Conservation (phyloP, 2,113 vertebrate genomes). For the Syrmaticus mikado region DNA sequence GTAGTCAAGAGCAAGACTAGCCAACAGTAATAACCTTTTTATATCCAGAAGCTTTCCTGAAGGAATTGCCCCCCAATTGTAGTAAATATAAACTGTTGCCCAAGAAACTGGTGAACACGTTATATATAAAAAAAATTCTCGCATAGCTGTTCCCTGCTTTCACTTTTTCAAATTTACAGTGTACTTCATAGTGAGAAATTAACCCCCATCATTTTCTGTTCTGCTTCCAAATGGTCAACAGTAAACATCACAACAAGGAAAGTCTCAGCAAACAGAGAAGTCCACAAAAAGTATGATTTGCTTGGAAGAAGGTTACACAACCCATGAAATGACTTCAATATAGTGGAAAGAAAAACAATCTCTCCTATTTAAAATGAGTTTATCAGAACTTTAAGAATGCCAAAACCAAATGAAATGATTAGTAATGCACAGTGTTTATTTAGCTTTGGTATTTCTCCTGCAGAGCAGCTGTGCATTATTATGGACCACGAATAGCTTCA, state of each 20-base stretch:
- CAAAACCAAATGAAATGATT: neutral
- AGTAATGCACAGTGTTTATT: neutral
- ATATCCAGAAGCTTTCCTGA: neutral
- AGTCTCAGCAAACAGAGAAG: neutral
- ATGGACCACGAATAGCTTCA: slow-evolving; percentile 67
- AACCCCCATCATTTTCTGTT: neutral
- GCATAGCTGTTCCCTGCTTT: neutral
- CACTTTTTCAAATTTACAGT: neutral
- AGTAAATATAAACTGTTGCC: neutral
- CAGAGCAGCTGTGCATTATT: slow-evolving; percentile 68
- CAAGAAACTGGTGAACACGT: neutral
- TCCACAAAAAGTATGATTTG: neutral
- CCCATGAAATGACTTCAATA: neutral
- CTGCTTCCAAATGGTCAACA: neutral
- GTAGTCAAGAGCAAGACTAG: neutral
- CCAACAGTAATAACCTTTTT: neutral
- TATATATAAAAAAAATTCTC: neutral
- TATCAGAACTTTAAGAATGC: slow-evolving; percentile 32
- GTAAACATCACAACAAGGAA: neutral
- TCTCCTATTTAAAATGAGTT: neutral
- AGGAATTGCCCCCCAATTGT: neutral
- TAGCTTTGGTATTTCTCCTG: slow-evolving; percentile 33
- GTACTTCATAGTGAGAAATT: neutral
- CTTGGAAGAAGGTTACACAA: neutral
- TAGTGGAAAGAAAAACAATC: neutral